Evolutionary conservation across 2,113 vertebrate species (phyloP).

Genomic region (Strix aluco): DNA sequence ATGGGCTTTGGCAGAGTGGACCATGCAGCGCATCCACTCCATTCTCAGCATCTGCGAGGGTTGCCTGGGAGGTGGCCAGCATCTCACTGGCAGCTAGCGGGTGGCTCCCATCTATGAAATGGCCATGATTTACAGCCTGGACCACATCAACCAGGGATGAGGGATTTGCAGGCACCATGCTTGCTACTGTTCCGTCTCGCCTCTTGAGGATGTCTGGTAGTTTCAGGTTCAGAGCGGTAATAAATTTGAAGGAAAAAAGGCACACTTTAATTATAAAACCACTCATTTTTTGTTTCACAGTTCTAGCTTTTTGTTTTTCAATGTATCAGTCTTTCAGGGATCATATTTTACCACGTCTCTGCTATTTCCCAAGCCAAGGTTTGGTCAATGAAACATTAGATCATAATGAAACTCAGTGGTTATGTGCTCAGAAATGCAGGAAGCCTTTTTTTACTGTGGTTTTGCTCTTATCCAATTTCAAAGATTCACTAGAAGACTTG

Average conservation of each 20-base stretch:
- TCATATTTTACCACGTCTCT: not conserved
- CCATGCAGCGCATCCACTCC: not conserved
- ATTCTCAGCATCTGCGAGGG: not conserved
- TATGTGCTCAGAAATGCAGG: slow-evolving; percentile 33
- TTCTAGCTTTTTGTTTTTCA: not conserved
- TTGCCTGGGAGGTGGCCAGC: not conserved
- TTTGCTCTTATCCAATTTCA: slow-evolving; percentile 62
- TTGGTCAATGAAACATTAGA: slow-evolving; percentile 48
- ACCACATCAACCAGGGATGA: not conserved
- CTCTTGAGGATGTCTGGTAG: not conserved
- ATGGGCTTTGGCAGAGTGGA: fast-evolving
- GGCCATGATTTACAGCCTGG: not conserved
- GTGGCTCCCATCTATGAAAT: not conserved
- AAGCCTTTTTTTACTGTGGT: slow-evolving; percentile 31
- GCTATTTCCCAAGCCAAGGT: not conserved
- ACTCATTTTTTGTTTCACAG: not conserved
- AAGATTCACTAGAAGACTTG: slow-evolving; percentile 42
- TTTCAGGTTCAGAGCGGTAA: not conserved
- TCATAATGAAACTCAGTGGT: slow-evolving; percentile 39
- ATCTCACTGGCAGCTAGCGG: not conserved
- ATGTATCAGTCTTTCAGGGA: not conserved
- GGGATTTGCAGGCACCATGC: not conserved
- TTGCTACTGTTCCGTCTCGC: not conserved
- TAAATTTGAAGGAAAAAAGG: slow-evolving; percentile 4
- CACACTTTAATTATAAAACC: not conserved